phyloP scores from a whole-genome alignment of 64 coral and sea anemone genomes.

The Stichodactyla helianthus region DNA sequence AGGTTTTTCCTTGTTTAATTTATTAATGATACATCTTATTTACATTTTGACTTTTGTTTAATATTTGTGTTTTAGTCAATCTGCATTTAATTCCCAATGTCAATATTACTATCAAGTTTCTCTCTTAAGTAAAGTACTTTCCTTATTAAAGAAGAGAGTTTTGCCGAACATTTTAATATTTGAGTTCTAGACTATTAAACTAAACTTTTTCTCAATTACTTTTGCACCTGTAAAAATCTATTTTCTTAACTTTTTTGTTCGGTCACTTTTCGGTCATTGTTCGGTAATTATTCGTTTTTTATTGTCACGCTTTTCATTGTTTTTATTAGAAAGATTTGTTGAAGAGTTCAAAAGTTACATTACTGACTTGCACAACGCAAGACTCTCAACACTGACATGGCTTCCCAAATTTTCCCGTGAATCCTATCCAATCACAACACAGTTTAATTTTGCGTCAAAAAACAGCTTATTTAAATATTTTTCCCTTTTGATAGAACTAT shows the following conservation, averaged over 20 bases:
- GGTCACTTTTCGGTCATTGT: neutral
- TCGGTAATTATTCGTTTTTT: neutral
- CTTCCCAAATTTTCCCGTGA: no score
- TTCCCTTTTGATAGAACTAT: no score
- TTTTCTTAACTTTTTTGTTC: neutral
- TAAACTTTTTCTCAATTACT: neutral
- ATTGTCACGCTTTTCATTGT: no score
- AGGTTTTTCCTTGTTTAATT: neutral
- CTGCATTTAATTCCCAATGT: conserved; percentile 1
- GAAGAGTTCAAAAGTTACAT: no score
- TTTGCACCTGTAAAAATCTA: neutral
- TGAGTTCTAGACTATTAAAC: neutral
- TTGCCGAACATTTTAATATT: neutral
- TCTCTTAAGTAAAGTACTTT: neutral
- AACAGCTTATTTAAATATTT: no score
- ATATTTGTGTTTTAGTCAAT: neutral
- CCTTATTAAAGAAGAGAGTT: neutral
- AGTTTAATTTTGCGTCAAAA: neutral
- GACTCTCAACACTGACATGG: no score
- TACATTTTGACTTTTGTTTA: neutral
- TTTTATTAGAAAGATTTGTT: no score
- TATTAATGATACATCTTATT: neutral
- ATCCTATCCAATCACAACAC: no score
- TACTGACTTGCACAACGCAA: no score
- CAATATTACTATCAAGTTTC: neutral